Percentiles rank a stretch among this genome's conserved stretches.
Evolutionary conservation across 2,113 vertebrate genomes (phyloP).

Genomic region (Ranitomeya imitator): DNA sequence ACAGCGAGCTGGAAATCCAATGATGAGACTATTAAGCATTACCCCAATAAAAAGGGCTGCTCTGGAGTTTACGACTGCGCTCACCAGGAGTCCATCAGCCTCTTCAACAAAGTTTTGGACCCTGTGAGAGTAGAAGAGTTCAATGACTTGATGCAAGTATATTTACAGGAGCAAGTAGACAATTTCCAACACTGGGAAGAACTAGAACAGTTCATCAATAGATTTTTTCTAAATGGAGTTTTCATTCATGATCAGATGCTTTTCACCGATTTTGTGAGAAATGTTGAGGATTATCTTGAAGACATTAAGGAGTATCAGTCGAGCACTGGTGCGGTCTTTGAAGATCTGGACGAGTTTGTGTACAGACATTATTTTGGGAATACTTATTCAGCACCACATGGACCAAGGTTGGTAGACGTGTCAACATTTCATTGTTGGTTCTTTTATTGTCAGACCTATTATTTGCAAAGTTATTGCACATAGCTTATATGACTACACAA

Average conservation of each 20-base stretch:
- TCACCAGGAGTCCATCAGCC: conserved; percentile 81
- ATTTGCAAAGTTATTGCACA: no score
- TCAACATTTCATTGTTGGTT: no score
- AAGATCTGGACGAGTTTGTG: conserved; percentile 87
- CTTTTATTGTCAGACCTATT: no score
- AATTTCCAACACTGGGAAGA: conserved; percentile 93
- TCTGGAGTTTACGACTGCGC: conserved; percentile 84
- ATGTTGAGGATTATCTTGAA: conserved; percentile 87
- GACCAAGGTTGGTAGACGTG: conserved; percentile 81
- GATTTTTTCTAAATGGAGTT: conserved; percentile 88
- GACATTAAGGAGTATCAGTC: conserved; percentile 84
- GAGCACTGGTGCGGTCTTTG: conserved; percentile 75
- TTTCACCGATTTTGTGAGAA: conserved; percentile 91
- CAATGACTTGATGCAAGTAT: conserved; percentile 82
- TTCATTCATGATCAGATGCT: conserved; percentile 95
- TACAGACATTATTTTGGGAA: conserved; percentile 90
- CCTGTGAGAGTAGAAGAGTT: conserved; percentile 89
- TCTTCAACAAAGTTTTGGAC: conserved; percentile 82
- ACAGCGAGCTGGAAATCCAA: conserved; percentile 64
- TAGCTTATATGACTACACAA: no score
- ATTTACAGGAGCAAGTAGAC: conserved; percentile 83
- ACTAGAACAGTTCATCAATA: conserved; percentile 83
- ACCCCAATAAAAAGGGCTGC: conserved; percentile 75
- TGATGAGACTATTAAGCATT: conserved; percentile 63
- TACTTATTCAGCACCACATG: conserved; percentile 72